A percentile compares a stretch with the other conserved stretches of the same genome.
Conservation (phyloP, 1,140 invertebrate genomes). For the Lucilia cuprina region DNA sequence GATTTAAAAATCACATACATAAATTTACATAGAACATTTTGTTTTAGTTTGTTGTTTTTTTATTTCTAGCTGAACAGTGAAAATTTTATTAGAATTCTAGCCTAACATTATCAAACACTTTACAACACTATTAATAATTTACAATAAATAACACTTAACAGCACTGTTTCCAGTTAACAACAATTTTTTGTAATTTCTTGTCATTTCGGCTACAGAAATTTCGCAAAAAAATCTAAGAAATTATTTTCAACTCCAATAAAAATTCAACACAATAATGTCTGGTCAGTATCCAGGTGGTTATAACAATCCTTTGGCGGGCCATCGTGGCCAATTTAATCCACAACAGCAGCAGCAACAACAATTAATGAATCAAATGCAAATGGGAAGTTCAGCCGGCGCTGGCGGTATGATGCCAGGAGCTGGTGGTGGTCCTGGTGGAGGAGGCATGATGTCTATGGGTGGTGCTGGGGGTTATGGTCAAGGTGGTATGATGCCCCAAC, state of each 20-base stretch:
- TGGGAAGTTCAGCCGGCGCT: background rate
- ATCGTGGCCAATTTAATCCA: conserved; percentile 39
- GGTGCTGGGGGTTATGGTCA: conserved; percentile 47
- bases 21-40: no score
- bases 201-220: background rate
- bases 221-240: background rate
- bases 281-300: conserved; percentile 42
- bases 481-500: conserved; percentile 27
- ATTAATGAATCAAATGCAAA: conserved; percentile 48
- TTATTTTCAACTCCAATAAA: background rate
- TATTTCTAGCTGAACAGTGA: no score
- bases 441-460: conserved; percentile 53
- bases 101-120: background rate
- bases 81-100: no score
- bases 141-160: background rate
- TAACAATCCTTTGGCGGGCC: conserved; percentile 40
- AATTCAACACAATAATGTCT: conserved; percentile 34
- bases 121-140: background rate
- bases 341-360: conserved; percentile 30
- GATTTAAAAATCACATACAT: no score
- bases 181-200: background rate
- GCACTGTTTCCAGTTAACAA: background rate
- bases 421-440: conserved; percentile 42
- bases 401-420: conserved; percentile 42
- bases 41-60: no score